A percentile compares a stretch with the other conserved stretches of the same genome.
Evolutionary conservation across 2,888 invertebrate genomes (phyloP).

Genomic region (Polyommatus icarus): DNA sequence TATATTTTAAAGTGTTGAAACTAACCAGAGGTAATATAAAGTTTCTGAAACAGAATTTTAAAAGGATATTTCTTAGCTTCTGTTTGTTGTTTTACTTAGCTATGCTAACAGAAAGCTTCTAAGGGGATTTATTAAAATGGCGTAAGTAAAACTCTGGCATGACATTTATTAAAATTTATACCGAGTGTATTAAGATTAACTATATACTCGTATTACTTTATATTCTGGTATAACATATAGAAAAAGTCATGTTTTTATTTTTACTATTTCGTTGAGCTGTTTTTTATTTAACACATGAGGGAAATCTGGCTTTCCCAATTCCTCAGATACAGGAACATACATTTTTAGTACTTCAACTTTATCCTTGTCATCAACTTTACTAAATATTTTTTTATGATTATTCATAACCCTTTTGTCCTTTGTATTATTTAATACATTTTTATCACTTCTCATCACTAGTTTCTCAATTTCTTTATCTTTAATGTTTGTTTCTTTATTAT

Average conservation of each 20-base stretch:
- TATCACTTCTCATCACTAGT: not conserved
- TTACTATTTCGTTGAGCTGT: not conserved
- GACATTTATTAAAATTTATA: not conserved
- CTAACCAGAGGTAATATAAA: not conserved
- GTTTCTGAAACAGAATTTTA: slow-evolving; percentile 3
- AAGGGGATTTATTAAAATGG: not conserved
- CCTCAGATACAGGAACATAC: not conserved
- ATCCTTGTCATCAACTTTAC: not conserved
- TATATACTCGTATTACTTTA: not conserved
- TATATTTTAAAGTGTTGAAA: not conserved
- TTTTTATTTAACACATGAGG: not conserved
- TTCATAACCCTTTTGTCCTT: not conserved
- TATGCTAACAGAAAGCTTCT: not conserved
- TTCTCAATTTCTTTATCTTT: not conserved
- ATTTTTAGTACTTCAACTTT: not conserved
- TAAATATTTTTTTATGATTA: not conserved
- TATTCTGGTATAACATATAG: not conserved
- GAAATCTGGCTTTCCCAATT: not conserved
- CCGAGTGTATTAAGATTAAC: not conserved
- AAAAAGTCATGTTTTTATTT: not conserved
- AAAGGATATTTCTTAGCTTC: slow-evolving; percentile 12
- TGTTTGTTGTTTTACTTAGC: slow-evolving; percentile 7
- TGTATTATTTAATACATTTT: not conserved
- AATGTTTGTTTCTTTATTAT: not conserved
- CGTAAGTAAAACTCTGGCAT: not conserved